Conservation (phyloP, 2,113 vertebrate genomes). For the Coptodon rendalli region DNA sequence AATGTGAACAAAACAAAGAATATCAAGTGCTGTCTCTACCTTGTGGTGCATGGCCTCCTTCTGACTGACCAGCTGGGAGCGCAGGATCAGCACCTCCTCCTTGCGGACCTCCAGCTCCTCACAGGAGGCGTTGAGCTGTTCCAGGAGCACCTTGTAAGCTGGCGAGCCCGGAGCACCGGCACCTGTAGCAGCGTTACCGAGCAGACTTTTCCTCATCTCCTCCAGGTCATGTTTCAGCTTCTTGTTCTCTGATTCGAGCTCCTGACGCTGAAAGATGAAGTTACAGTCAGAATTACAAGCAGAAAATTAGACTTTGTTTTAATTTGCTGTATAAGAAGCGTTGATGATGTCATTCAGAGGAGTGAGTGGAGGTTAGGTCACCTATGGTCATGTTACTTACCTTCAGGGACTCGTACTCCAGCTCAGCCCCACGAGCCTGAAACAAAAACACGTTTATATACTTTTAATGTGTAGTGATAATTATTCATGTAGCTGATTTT, state of each 20-base stretch:
- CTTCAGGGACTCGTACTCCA: conserved; percentile 98
- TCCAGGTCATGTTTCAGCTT: conserved; percentile 91
- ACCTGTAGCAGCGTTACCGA: conserved; percentile 73
- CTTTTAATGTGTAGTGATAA: neutral
- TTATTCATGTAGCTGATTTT: neutral
- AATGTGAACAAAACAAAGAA: neutral
- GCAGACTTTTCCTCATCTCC: conserved; percentile 85
- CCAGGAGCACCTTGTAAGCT: conserved; percentile 89
- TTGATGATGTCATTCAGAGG: neutral
- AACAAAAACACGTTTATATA: neutral
- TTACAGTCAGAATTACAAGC: neutral
- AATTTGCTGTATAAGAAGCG: neutral
- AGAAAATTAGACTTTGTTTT: neutral
- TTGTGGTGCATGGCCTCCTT: conserved; percentile 94
- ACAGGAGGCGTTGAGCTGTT: conserved; percentile 87
- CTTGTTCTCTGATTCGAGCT: conserved; percentile 97
- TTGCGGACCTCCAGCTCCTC: conserved; percentile 97
- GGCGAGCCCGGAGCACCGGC: conserved; percentile 83
- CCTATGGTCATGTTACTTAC: conserved; percentile 56
- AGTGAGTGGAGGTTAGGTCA: neutral
- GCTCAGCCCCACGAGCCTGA: conserved; percentile 87
- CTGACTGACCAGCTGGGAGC: conserved; percentile 97
- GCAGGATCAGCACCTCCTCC: conserved; percentile 94
- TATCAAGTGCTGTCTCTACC: conserved; percentile 59
- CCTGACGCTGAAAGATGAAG: conserved; percentile 80